Evolutionary conservation across 2,888 invertebrate genomes (phyloP).

Genomic region (Chrysolina americana): DNA sequence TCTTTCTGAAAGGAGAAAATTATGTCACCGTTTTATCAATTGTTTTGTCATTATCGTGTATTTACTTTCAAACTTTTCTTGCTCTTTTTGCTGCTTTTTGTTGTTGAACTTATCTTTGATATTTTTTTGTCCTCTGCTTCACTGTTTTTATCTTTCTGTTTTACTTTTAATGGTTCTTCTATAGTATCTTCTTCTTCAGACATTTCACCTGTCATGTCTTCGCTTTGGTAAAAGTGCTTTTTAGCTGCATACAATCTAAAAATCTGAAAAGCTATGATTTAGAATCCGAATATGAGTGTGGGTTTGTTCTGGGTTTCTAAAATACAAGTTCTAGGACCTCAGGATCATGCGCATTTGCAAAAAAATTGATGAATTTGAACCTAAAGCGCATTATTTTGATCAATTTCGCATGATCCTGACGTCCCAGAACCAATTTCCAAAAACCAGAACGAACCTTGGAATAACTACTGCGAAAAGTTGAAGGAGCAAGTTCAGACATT

Average conservation of each 20-base stretch:
- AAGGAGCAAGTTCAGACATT: no score
- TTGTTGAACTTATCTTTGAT: slow-evolving; percentile 36
- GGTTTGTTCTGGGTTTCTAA: no score
- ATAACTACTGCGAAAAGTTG: no score
- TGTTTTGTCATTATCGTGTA: not conserved
- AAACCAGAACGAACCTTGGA: no score
- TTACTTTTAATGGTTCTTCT: slow-evolving; percentile 27
- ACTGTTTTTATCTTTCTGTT: slow-evolving; percentile 30
- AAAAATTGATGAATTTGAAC: no score
- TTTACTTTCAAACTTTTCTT: slow-evolving; percentile 27
- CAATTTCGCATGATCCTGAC: no score
- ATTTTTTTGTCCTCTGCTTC: slow-evolving; percentile 36
- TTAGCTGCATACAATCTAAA: no score
- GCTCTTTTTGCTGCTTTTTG: slow-evolving; percentile 36
- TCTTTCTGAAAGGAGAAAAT: slow-evolving; percentile 32
- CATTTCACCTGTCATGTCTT: not conserved
- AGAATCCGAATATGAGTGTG: not conserved
- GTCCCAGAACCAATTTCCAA: no score
- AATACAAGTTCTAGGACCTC: no score
- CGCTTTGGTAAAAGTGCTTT: not conserved
- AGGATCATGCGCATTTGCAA: no score
- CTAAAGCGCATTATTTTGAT: no score
- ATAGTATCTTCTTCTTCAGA: not conserved
- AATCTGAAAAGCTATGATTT: no score
- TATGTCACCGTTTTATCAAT: slow-evolving; percentile 21